Conservation (phyloP, 2,888 invertebrate genomes). For the Lasioglossum pauxillum region DNA sequence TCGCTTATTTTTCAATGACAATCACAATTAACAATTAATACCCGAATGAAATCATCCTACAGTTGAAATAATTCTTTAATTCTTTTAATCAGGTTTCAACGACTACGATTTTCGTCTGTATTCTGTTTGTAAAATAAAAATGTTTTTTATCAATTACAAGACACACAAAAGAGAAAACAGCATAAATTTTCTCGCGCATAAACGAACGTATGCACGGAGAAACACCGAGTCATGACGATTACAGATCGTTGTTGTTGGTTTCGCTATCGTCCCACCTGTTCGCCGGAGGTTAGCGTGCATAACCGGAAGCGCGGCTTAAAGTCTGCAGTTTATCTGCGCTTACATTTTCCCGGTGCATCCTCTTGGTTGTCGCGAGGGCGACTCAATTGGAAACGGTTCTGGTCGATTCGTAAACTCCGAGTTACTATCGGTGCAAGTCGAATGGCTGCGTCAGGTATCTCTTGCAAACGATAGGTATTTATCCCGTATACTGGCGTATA, state of each 20-base stretch:
- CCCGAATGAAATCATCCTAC: not conserved
- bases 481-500: slow-evolving; percentile 18
- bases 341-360: not conserved
- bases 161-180: not conserved
- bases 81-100: not conserved
- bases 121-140: not conserved
- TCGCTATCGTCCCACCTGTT: not conserved
- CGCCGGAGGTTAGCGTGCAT: not conserved
- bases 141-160: not conserved
- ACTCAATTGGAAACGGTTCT: slow-evolving; percentile 22
- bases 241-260: not conserved
- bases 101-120: not conserved
- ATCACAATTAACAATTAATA: not conserved
- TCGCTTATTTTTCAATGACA: not conserved
- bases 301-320: slow-evolving; percentile 13
- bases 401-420: not conserved
- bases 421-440: not conserved
- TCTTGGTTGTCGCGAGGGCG: not conserved
- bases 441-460: not conserved
- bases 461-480: slow-evolving; percentile 37
- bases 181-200: not conserved
- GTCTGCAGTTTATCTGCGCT: not conserved
- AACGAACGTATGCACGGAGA: not conserved
- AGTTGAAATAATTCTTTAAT: not conserved
- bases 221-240: not conserved